These are phyloP conservation scores for Boulengeromyrus knoepffleri DNA, from an alignment of 2,113 vertebrate genomes.

Conservation along the genomic window DNA sequence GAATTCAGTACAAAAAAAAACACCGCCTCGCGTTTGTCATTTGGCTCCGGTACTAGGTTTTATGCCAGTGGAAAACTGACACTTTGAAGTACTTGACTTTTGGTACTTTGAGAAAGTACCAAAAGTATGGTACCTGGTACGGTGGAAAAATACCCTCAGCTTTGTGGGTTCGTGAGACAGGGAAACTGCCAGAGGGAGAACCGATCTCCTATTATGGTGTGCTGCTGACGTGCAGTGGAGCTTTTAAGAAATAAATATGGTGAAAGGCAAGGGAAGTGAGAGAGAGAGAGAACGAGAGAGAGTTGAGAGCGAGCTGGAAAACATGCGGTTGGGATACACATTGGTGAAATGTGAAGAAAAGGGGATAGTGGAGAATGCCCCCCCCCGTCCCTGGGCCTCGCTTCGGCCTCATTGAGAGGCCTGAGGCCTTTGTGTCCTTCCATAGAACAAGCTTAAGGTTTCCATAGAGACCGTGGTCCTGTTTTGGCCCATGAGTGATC, in stretches of 20 bases:
- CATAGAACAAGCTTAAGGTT: conserved; percentile 40
- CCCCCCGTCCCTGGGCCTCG: not conserved
- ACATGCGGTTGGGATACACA: not conserved
- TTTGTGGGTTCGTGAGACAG: not conserved
- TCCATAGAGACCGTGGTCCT: conserved; percentile 46
- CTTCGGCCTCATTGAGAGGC: conserved; percentile 36
- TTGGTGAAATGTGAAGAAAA: not conserved
- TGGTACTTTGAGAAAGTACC: no score
- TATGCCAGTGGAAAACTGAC: no score
- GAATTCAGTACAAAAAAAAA: no score
- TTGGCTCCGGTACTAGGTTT: no score
- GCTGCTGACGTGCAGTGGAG: not conserved
- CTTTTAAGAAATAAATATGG: not conserved
- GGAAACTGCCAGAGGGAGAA: not conserved
- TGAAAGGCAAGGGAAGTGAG: not conserved
- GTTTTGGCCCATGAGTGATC: not conserved
- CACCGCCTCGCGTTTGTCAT: no score
- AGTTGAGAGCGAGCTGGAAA: not conserved
- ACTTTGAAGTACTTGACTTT: no score
- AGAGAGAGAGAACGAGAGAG: not conserved
- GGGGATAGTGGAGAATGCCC: accelerated
- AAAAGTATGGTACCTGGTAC: no score
- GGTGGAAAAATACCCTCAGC: not conserved
- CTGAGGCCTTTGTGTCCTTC: conserved; percentile 47
- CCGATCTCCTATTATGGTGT: not conserved